Evolutionary conservation across 2,797 vertebrate genomes (phyloP), one percentile per base, ranked within the genome.

Genomic region (Florisuga fusca): DNA sequence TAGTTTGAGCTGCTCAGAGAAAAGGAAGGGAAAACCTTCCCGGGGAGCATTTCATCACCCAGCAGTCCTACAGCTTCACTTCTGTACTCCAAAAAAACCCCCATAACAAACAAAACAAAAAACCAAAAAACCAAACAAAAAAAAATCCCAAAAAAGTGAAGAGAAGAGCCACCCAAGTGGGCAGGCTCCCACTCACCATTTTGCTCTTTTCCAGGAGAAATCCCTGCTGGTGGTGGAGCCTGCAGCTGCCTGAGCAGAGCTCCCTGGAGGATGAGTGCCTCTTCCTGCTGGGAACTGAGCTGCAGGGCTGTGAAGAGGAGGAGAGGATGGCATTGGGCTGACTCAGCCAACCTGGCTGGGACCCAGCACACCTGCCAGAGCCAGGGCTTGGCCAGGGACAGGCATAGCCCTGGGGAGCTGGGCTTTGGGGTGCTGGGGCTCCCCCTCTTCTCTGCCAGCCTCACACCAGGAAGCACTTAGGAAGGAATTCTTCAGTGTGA

Each of bases 241-340:
- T 41, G 38, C 38, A 41, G 38, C 48, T 15, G n/a, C 26, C 43
- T 0, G 4, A 4, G 38, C 38, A 59, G 58, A 0, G 2, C 9
- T 89, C 74, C 45, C 76, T 54, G 79, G 22, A 38, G n/a, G 38
- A 73, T 8, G 41, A 67, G 27, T n/a, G 73, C 43, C 53, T 92
- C 36, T 73, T 86, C 50, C 71, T 81, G 38, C 15, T 84, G 36
- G 66, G 66, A 62, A 41, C 4, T 2, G 2, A 74, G 55, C 33
- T 33, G 59, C 2, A 2, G 53, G 51, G 53, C 67, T 84, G 61
- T 29, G 69, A 74, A 88, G 83, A 46, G 31, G 69, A 95, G 90
- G 71, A 81, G 45, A 45, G 1, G 0, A 71, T 36, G 76, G 43
- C 46, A 84, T 81, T 2, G 1, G 53, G 27, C 67, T 90, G 77